These are phyloP conservation scores for Cyclina sinensis DNA, from an alignment of 1,140 invertebrate genomes.

Conservation along the genomic window DNA sequence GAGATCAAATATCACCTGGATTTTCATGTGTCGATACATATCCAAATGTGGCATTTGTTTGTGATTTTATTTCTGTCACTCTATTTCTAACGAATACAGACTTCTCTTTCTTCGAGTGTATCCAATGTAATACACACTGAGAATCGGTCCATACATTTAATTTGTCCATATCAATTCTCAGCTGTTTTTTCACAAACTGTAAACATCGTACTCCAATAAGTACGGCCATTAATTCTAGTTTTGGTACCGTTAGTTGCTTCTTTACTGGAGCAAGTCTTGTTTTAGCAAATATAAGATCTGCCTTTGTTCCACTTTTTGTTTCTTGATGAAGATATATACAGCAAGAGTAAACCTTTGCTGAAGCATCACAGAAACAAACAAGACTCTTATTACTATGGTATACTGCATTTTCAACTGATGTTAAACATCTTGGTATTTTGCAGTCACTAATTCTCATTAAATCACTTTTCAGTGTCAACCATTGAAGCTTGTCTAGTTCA, in stretches of 20 bases:
- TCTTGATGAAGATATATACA: slow-evolving; percentile 10
- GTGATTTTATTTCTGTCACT: slow-evolving; percentile 31
- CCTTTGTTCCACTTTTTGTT: background rate
- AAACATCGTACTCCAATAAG: background rate
- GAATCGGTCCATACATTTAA: slow-evolving; percentile 20
- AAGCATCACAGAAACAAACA: slow-evolving; percentile 19
- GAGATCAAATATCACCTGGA: slow-evolving; percentile 27
- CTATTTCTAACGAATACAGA: slow-evolving; percentile 47
- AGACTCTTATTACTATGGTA: background rate
- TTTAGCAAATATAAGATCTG: slow-evolving; percentile 20
- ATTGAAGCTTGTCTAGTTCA: background rate
- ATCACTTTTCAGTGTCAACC: background rate
- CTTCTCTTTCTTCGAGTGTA: background rate
- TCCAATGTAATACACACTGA: slow-evolving; percentile 41
- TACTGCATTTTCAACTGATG: background rate
- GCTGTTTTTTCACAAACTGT: background rate
- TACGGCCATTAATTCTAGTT: background rate
- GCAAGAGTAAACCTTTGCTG: background rate
- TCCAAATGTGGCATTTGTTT: background rate
- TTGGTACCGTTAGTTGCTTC: slow-evolving; percentile 7
- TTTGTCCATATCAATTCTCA: background rate
- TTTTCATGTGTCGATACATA: slow-evolving; percentile 38
- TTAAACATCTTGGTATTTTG: background rate
- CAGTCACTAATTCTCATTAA: background rate
- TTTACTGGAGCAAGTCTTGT: slow-evolving; percentile 24